phyloP scores from a whole-genome alignment of 2,113 vertebrate species.

The Bolborhynchus lineola region DNA sequence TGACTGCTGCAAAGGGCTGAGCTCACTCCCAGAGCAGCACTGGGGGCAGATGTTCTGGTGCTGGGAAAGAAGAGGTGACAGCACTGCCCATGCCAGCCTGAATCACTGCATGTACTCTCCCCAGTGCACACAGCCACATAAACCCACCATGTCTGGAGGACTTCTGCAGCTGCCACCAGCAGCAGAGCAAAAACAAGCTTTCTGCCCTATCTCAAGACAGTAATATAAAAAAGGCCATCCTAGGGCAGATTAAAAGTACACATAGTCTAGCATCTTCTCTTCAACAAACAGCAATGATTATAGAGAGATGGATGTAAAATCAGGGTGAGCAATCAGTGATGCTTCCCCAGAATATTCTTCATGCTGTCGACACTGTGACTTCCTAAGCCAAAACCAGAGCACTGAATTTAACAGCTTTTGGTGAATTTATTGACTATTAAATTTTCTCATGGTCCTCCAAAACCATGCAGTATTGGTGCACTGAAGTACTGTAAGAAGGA shows the following conservation, averaged over 20 bases:
- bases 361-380: fast-evolving
- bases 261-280: neutral
- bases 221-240: neutral
- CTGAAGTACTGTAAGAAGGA: neutral
- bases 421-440: neutral
- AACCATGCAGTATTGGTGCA: neutral
- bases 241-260: neutral
- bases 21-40: neutral
- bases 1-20: neutral
- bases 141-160: neutral
- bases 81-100: neutral
- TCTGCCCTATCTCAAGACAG: neutral
- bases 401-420: neutral
- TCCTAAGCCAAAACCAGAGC: neutral
- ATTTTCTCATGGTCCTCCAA: neutral
- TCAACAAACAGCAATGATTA: neutral
- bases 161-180: neutral
- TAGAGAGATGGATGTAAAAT: neutral
- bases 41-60: neutral
- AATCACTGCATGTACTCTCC: neutral
- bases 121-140: fast-evolving
- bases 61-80: neutral
- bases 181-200: neutral
- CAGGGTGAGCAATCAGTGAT: neutral
- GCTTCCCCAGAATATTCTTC: neutral